These are phyloP conservation scores for Diadophis punctatus DNA, from an alignment of 2,113 vertebrate species.

Conservation along the genomic window DNA sequence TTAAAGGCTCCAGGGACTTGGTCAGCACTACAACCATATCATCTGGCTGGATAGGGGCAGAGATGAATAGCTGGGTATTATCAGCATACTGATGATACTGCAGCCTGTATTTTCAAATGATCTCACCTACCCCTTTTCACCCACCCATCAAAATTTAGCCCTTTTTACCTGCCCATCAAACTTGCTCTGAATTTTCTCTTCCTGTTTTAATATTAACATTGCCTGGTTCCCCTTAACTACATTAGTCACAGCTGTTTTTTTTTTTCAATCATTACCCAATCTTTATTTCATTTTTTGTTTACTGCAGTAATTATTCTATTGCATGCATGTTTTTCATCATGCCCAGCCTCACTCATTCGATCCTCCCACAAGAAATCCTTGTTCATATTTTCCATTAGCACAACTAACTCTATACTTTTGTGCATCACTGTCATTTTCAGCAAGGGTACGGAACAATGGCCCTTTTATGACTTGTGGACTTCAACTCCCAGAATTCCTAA, in stretches of 20 bases:
- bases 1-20: not conserved
- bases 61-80: not conserved
- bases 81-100: not conserved
- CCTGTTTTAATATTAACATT: not conserved
- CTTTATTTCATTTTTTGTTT: not conserved
- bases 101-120: not conserved
- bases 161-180: not conserved
- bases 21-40: not conserved
- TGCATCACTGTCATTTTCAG: not conserved
- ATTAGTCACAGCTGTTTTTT: not conserved
- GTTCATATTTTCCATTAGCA: not conserved
- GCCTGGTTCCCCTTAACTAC: not conserved
- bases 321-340: not conserved
- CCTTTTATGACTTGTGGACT: not conserved
- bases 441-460: not conserved
- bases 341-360: not conserved
- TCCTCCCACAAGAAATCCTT: not conserved
- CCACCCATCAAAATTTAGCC: not conserved
- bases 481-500: not conserved
- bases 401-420: not conserved
- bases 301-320: not conserved
- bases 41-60: not conserved
- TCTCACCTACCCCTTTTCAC: not conserved
- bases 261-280: not conserved
- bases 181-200: not conserved